phyloP scores from a whole-genome alignment of 2,888 invertebrate species.

The Orgyia antiqua region DNA sequence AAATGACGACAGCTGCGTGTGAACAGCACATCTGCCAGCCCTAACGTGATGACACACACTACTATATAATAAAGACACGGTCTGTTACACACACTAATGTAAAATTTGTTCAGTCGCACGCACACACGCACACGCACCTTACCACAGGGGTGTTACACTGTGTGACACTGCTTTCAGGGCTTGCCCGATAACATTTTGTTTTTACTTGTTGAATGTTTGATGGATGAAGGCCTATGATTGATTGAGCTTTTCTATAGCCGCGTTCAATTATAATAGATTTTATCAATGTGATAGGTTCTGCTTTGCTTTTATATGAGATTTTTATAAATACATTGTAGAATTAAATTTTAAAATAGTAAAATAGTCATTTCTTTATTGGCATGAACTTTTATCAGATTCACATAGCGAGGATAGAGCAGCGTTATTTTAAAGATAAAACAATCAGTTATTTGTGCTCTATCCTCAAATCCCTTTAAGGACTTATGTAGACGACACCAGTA shows the following conservation, averaged over 20 bases:
- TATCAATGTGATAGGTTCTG: conserved; percentile 29
- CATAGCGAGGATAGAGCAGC: too few relatives aligned
- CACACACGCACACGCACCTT: conserved; percentile 36
- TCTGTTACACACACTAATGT: conserved; percentile 25
- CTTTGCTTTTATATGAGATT: conserved; percentile 28
- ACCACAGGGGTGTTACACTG: conserved; percentile 56
- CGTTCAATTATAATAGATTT: conserved; percentile 56
- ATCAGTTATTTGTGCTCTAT: conserved; percentile 27
- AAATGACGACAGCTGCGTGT: conserved; percentile 63
- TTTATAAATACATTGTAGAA: too few relatives aligned
- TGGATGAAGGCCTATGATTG: conserved; percentile 71
- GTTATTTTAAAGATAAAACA: conserved; percentile 20
- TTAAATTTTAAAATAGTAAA: conserved; percentile 16
- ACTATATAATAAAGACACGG: conserved; percentile 22
- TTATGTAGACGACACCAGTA: conserved; percentile 28
- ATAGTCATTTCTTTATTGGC: conserved; percentile 11
- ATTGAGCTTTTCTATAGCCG: conserved; percentile 49
- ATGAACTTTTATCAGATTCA: not conserved
- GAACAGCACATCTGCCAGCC: conserved; percentile 64
- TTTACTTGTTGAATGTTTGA: conserved; percentile 77
- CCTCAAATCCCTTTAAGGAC: conserved; percentile 26
- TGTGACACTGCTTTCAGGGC: conserved; percentile 45
- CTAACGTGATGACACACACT: conserved; percentile 35
- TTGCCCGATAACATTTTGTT: conserved; percentile 68
- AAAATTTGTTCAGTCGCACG: conserved; percentile 13